Evolutionary conservation across 2,888 invertebrate species (phyloP).

Genomic region (Eristalis pertinax): DNA sequence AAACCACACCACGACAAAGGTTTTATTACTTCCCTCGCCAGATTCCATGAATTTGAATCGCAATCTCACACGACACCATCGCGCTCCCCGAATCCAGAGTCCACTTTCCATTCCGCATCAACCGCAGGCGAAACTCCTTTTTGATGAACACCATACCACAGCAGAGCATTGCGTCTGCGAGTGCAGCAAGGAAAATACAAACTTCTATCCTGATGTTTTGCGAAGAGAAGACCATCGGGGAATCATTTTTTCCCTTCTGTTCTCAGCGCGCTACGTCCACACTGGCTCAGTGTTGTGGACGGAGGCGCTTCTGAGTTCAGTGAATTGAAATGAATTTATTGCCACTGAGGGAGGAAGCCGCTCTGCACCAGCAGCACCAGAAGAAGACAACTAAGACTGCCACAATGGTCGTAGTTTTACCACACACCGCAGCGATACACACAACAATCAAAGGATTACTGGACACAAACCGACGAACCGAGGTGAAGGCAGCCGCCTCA

Average conservation of each 20-base stretch:
- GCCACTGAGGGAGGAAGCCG: slow-evolving; percentile 29
- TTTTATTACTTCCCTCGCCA: neutral
- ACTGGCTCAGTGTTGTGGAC: neutral
- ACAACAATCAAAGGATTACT: neutral
- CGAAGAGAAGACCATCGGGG: neutral
- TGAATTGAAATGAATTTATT: slow-evolving; percentile 69
- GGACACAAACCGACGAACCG: neutral
- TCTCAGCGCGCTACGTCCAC: neutral
- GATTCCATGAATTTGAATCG: neutral
- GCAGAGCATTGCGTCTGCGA: neutral
- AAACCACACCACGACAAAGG: neutral
- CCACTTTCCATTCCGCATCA: neutral
- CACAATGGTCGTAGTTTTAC: neutral
- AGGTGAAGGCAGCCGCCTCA: slow-evolving; percentile 27
- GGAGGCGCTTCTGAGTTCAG: slow-evolving; percentile 34
- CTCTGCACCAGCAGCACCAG: neutral
- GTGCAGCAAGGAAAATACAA: neutral
- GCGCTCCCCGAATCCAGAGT: neutral
- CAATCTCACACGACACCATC: neutral
- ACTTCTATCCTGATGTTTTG: neutral
- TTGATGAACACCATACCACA: neutral
- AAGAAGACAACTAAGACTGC: slow-evolving; percentile 15
- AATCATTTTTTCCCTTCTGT: neutral
- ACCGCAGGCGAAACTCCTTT: neutral
- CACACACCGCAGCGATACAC: slow-evolving; percentile 22